phyloP scores from a whole-genome alignment of 2,797 vertebrate genomes.

The Gymnoscopelus braueri region DNA sequence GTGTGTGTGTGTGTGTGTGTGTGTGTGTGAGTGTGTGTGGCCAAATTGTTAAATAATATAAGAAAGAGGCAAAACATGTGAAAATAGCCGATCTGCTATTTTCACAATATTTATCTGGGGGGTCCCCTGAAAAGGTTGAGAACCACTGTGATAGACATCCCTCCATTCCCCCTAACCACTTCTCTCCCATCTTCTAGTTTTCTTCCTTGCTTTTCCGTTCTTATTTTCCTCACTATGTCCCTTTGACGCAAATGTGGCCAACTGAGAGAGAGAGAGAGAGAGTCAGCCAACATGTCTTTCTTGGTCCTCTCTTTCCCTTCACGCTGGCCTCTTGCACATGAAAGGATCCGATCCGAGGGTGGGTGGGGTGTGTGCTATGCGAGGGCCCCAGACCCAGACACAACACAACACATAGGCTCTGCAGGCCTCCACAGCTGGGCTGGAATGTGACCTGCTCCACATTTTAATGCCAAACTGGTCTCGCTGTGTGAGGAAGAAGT shows the following conservation, averaged over 20 bases:
- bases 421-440: slow-evolving; percentile 81
- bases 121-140: too few species aligned
- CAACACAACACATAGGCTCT: slow-evolving; percentile 82
- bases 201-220: slow-evolving; percentile 11
- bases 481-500: slow-evolving; percentile 48
- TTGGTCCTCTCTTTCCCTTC: slow-evolving; percentile 62
- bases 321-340: slow-evolving; percentile 76
- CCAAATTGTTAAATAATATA: too few species aligned
- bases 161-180: neutral
- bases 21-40: too few species aligned
- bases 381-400: slow-evolving; percentile 85
- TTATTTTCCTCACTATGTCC: slow-evolving; percentile 43
- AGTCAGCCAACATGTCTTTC: slow-evolving; percentile 57
- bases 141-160: neutral
- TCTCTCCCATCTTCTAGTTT: slow-evolving; percentile 9
- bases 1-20: neutral
- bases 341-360: slow-evolving; percentile 71
- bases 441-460: slow-evolving; percentile 86
- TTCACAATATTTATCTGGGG: too few species aligned
- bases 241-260: slow-evolving; percentile 63
- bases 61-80: too few species aligned
- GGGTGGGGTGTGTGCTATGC: slow-evolving; percentile 77
- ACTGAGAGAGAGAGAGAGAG: slow-evolving; percentile 31
- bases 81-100: too few species aligned
- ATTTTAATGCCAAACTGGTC: slow-evolving; percentile 70